Conservation (phyloP, 2,113 vertebrate genomes). For the Hiodon alosoides region DNA sequence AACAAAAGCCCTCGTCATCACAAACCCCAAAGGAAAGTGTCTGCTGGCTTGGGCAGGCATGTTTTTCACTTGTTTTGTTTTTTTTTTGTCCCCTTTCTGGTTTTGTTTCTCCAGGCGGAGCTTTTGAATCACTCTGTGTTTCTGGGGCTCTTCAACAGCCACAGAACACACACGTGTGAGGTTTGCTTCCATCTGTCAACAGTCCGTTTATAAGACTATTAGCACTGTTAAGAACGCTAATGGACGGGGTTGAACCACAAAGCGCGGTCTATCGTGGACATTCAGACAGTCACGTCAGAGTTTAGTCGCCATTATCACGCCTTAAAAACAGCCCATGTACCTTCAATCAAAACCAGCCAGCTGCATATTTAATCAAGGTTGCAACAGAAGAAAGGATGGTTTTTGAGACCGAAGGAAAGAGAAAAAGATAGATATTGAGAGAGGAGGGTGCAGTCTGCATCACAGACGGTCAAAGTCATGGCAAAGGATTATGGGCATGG, state of each 20-base stretch:
- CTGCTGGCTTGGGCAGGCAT: slow-evolving; percentile 27
- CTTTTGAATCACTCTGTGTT: slow-evolving; percentile 35
- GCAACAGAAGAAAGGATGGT: background rate
- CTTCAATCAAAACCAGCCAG: background rate
- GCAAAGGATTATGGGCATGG: background rate
- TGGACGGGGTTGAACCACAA: slow-evolving; percentile 36
- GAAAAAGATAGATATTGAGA: background rate
- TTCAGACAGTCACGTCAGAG: background rate
- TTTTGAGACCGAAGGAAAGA: background rate
- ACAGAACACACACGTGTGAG: slow-evolving; percentile 44
- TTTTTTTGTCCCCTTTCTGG: slow-evolving; percentile 37
- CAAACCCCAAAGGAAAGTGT: slow-evolving; percentile 43
- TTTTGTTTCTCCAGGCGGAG: slow-evolving; percentile 24
- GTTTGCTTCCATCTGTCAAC: slow-evolving; percentile 48
- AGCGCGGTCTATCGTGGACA: slow-evolving; percentile 16
- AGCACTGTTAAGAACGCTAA: slow-evolving; percentile 54
- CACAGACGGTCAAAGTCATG: background rate
- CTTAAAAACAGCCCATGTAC: background rate
- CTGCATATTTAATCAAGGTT: background rate
- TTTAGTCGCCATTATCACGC: background rate
- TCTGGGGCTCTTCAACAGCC: slow-evolving; percentile 32
- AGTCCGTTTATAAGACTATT: slow-evolving; percentile 47
- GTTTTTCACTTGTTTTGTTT: slow-evolving; percentile 35
- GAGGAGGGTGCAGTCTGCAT: background rate
- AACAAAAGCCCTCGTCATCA: slow-evolving; percentile 31